Percentiles rank a stretch among this genome's conserved stretches.
Evolutionary conservation across 1,140 invertebrate genomes (phyloP).

Genomic region (Agrilus planipennis): DNA sequence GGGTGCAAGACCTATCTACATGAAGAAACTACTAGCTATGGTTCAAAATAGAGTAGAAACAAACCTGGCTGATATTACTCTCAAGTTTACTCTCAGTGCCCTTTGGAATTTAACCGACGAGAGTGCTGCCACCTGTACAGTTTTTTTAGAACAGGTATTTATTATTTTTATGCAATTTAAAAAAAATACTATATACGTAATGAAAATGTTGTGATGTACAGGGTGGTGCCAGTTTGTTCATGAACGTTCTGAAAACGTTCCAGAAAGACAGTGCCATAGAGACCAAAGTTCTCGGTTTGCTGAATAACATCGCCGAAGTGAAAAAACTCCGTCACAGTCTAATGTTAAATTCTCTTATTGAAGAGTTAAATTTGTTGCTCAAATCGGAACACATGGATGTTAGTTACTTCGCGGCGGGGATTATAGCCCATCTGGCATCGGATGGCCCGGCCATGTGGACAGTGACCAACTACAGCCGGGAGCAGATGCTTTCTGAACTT

Average conservation of each 20-base stretch:
- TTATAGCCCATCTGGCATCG: constrained; percentile 64
- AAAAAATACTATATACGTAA: too few species aligned
- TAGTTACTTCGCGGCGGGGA: constrained; percentile 74
- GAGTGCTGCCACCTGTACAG: constrained; percentile 57
- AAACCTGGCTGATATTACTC: constrained; percentile 55
- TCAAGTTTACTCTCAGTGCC: constrained; percentile 71
- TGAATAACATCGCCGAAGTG: constrained; percentile 79
- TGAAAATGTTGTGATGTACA: too few species aligned
- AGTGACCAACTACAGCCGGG: constrained; percentile 25
- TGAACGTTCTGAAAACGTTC: constrained; percentile 54
- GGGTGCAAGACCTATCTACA: constrained; percentile 56
- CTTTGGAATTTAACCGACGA: constrained; percentile 77
- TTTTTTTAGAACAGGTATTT: constrained; percentile 61
- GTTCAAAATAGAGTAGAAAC: constrained; percentile 51
- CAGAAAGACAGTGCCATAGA: constrained; percentile 54
- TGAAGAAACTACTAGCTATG: constrained; percentile 60
- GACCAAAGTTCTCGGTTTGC: constrained; percentile 64
- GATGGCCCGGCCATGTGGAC: constrained; percentile 45
- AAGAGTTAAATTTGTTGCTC: constrained; percentile 44
- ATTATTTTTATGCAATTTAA: too few species aligned
- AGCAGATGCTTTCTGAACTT: constrained; percentile 45
- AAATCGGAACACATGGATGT: constrained; percentile 63
- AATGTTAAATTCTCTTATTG: constrained; percentile 52
- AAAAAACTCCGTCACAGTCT: constrained; percentile 42
- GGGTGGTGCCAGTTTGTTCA: constrained; percentile 56